These are phyloP conservation scores for Exephanes ischioxanthus DNA, from an alignment of 2,888 invertebrate genomes.

Conservation along the genomic window DNA sequence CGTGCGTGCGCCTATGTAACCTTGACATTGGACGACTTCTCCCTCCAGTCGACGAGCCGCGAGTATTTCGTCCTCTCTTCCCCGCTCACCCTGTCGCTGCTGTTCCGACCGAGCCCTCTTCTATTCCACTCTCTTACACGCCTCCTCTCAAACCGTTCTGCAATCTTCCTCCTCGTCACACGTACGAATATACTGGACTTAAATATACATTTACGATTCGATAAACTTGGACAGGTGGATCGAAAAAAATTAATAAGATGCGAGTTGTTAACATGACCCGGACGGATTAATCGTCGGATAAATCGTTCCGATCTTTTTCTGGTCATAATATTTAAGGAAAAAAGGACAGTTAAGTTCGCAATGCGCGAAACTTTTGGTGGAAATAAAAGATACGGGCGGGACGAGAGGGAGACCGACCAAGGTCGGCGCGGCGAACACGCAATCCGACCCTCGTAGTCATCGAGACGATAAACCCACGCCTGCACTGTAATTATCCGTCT, in stretches of 20 bases:
- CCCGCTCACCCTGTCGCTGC: constrained; percentile 38
- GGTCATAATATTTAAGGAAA: constrained; percentile 10
- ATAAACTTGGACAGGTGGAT: constrained; percentile 18
- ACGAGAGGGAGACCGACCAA: constrained; percentile 10
- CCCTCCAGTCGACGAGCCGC: constrained; percentile 53
- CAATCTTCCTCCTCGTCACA: neutral
- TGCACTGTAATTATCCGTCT: constrained; percentile 46
- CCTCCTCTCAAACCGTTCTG: constrained; percentile 24
- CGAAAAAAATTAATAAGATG: neutral
- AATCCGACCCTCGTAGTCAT: constrained; percentile 35
- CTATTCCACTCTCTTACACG: constrained; percentile 36
- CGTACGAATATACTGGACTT: neutral
- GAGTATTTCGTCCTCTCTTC: constrained; percentile 49
- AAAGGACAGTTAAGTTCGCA: constrained; percentile 9
- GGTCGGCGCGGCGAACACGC: constrained; percentile 40
- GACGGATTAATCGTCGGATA: neutral
- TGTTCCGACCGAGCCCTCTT: constrained; percentile 48
- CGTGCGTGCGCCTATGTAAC: constrained; percentile 79
- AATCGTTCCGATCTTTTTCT: constrained; percentile 34
- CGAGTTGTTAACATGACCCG: neutral
- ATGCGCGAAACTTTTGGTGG: constrained; percentile 35
- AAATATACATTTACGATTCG: constrained; percentile 50
- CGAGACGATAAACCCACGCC: constrained; percentile 39
- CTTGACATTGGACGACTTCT: constrained; percentile 80
- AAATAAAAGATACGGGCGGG: neutral